These are phyloP conservation scores for Daktulosphaira vitifoliae DNA, from an alignment of 1,140 invertebrate species.

Conservation along the genomic window DNA sequence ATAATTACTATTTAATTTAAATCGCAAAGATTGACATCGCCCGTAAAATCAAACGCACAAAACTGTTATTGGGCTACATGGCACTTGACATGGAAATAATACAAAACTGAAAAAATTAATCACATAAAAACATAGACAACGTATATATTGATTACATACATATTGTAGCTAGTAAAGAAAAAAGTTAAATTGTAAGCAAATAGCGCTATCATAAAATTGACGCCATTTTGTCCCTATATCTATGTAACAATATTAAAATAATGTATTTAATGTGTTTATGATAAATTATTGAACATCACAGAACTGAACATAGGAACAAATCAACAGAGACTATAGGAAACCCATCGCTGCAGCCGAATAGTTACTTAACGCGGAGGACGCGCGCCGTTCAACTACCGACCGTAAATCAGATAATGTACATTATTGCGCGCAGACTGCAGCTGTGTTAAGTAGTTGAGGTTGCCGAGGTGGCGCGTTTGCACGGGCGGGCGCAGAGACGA, in stretches of 20 bases:
- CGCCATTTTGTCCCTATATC: slow-evolving; percentile 32
- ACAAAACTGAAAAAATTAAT: not conserved
- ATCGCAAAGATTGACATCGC: not conserved
- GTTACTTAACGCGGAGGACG: too few relatives aligned
- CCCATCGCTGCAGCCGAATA: too few relatives aligned
- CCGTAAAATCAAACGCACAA: not conserved
- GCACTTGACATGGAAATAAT: not conserved
- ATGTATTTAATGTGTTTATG: too few relatives aligned
- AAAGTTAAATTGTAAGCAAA: not conserved
- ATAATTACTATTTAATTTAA: too few relatives aligned
- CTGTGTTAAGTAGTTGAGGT: not conserved
- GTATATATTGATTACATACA: not conserved
- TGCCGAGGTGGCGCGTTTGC: not conserved
- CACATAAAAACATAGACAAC: not conserved
- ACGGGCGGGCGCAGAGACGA: not conserved
- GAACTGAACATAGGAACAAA: too few relatives aligned
- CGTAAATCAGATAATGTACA: too few relatives aligned
- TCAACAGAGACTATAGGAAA: too few relatives aligned
- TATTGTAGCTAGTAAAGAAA: not conserved
- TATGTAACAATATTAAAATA: not conserved
- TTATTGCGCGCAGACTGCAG: not conserved
- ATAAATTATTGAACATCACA: too few relatives aligned
- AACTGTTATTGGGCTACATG: slow-evolving; percentile 18
- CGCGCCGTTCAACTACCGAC: too few relatives aligned
- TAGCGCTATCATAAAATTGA: slow-evolving; percentile 11